These are phyloP conservation scores for Leucophenga maculata DNA, from an alignment of 2,888 invertebrate genomes.

Conservation along the genomic window DNA sequence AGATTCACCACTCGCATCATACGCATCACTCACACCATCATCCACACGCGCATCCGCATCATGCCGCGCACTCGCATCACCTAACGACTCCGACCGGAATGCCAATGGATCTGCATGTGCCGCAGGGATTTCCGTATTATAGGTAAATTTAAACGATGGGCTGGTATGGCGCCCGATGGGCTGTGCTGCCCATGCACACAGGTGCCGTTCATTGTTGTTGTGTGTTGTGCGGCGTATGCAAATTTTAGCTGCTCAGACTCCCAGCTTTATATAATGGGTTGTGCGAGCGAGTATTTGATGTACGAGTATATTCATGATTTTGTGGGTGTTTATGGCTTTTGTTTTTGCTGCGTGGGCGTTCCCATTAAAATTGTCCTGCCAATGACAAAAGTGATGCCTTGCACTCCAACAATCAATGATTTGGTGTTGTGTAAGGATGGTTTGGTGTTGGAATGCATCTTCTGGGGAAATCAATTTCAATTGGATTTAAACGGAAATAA, in stretches of 20 bases:
- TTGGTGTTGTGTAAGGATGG: no score
- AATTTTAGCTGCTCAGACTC: not conserved
- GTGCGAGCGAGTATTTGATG: not conserved
- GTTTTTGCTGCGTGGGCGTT: conserved; percentile 50
- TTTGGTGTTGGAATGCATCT: no score
- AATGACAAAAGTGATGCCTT: conserved; percentile 36
- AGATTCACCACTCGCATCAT: conserved; percentile 54
- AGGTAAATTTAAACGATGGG: conserved; percentile 75
- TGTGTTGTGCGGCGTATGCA: not conserved
- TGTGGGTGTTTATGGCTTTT: conserved; percentile 21
- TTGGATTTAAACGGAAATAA: no score
- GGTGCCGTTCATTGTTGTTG: not conserved
- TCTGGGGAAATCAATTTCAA: no score
- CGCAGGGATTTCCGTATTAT: conserved; percentile 93
- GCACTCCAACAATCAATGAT: no score
- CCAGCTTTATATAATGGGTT: not conserved
- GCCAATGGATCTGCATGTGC: conserved; percentile 94
- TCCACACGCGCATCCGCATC: conserved; percentile 70
- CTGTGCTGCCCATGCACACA: not conserved
- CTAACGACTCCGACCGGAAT: conserved; percentile 75
- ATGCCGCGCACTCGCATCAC: conserved; percentile 74
- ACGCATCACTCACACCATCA: conserved; percentile 53
- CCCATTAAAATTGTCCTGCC: conserved; percentile 54
- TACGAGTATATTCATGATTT: conserved; percentile 14
- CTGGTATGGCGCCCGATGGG: not conserved